Conservation (phyloP, 2,888 invertebrate genomes). For the Caenorhabditis panamensis region DNA sequence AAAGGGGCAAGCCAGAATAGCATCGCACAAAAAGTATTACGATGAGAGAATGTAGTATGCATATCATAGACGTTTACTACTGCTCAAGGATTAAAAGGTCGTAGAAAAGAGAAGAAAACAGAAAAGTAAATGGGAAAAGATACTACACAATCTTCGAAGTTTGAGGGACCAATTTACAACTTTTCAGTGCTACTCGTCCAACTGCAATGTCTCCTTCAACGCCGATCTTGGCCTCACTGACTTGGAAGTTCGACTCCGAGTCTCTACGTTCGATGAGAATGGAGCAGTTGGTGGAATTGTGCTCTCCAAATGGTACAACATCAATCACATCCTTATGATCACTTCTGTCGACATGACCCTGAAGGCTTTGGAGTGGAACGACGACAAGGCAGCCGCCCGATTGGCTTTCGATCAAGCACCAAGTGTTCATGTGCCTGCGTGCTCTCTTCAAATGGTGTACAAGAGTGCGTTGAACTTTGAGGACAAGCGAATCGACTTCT, state of each 20-base stretch:
- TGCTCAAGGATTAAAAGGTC: constrained; percentile 57
- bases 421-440: constrained; percentile 42
- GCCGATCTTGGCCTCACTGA: constrained; percentile 19
- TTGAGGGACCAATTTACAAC: neutral
- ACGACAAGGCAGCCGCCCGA: constrained; percentile 65
- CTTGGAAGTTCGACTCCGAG: constrained; percentile 48
- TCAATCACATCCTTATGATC: constrained; percentile 40
- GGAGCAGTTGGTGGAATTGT: constrained; percentile 56
- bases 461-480: constrained; percentile 38
- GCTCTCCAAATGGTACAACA: constrained; percentile 57
- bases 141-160: too few species aligned
- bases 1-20: constrained; percentile 11
- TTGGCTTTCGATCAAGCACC: constrained; percentile 34
- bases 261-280: constrained; percentile 55
- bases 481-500: constrained; percentile 21
- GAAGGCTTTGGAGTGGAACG: constrained; percentile 58
- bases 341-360: constrained; percentile 37
- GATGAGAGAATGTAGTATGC: constrained; percentile 42
- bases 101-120: constrained; percentile 13
- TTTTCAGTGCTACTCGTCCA: constrained; percentile 59
- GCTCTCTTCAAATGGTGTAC: constrained; percentile 49
- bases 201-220: constrained; percentile 52
- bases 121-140: constrained; percentile 9
- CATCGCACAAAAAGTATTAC: constrained; percentile 37
- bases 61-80: constrained; percentile 41